Evolutionary conservation across 2,113 vertebrate genomes (phyloP).

Genomic region (Cairina moschata): DNA sequence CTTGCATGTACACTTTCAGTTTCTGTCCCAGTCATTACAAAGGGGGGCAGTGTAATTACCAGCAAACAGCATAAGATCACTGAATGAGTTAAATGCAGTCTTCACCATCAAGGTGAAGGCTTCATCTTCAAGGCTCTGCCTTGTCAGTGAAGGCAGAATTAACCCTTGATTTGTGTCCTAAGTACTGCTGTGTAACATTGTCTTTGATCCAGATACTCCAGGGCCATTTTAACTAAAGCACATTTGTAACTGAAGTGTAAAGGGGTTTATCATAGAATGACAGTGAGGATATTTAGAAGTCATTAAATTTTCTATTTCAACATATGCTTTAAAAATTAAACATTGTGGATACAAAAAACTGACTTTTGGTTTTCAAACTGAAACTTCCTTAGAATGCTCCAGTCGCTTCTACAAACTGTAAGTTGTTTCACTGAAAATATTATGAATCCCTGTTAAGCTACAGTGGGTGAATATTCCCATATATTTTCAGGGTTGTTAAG

Average conservation of each 20-base stretch:
- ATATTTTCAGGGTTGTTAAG: not conserved
- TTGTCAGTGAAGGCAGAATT: not conserved
- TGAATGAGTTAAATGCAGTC: not conserved
- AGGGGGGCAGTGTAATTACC: not conserved
- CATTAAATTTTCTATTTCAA: not conserved
- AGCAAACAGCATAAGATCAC: rapidly evolving
- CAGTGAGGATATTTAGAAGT: not conserved
- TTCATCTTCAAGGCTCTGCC: not conserved
- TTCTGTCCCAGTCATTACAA: not conserved
- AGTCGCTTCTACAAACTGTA: not conserved
- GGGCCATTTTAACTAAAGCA: not conserved
- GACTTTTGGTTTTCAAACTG: not conserved
- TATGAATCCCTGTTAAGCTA: not conserved
- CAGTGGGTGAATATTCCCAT: not conserved
- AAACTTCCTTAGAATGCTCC: not conserved
- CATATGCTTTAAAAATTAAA: not conserved
- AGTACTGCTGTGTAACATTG: rapidly evolving
- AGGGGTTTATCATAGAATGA: not conserved
- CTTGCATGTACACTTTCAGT: not conserved
- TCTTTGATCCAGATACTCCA: not conserved
- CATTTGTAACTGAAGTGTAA: not conserved
- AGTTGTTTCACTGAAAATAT: not conserved
- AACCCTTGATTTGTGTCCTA: not conserved
- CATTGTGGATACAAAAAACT: not conserved
- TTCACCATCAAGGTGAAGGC: not conserved